phyloP scores from a whole-genome alignment of 2,113 vertebrate species.

The Poicephalus meyeri region DNA sequence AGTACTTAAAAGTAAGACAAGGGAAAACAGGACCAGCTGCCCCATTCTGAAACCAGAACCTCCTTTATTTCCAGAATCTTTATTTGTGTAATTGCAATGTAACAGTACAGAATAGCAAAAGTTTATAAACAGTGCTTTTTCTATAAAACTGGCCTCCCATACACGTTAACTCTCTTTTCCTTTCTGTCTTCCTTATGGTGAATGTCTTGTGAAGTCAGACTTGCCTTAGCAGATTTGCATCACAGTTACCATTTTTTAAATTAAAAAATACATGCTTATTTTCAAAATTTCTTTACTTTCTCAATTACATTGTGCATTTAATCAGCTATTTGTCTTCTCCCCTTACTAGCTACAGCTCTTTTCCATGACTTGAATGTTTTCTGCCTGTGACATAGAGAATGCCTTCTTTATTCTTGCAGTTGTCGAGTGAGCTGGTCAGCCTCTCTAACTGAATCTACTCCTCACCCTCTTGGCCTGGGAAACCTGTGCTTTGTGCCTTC shows the following conservation, averaged over 20 bases:
- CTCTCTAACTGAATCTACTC: neutral
- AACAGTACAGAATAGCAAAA: neutral
- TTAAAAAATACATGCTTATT: neutral
- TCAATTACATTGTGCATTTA: neutral
- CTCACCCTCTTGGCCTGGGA: neutral
- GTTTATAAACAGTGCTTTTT: neutral
- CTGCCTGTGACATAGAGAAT: neutral
- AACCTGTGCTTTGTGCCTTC: neutral
- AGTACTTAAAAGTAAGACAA: neutral
- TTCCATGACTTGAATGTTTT: neutral
- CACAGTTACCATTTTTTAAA: neutral
- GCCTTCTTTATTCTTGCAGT: neutral
- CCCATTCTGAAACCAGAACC: neutral
- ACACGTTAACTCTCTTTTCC: neutral
- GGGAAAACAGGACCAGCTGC: neutral
- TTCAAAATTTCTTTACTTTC: neutral
- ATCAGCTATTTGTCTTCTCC: neutral
- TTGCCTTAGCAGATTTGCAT: neutral
- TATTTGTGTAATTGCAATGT: fast-evolving
- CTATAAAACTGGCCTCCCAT: neutral
- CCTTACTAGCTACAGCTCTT: neutral
- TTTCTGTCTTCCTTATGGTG: neutral
- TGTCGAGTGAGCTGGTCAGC: neutral
- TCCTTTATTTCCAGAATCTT: neutral
- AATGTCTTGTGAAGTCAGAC: neutral